phyloP scores from a whole-genome alignment of 2,113 vertebrate species.

The Psilopsiagon aymara region DNA sequence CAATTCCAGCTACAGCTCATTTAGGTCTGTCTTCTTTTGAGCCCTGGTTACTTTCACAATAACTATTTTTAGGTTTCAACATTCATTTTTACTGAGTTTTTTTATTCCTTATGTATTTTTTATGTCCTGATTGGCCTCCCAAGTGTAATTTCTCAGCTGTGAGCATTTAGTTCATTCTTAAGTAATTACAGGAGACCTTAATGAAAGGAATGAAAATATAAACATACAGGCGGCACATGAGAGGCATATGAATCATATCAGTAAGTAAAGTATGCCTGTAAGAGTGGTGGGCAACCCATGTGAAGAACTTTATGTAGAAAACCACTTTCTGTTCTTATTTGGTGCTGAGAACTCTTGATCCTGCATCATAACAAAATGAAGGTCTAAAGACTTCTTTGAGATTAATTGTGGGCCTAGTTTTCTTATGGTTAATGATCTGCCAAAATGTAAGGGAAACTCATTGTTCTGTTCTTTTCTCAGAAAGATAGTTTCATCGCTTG shows the following conservation, averaged over 20 bases:
- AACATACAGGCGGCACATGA: background rate
- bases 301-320: background rate
- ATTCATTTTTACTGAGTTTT: conserved; percentile 2
- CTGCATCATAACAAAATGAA: background rate
- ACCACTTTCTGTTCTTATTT: background rate
- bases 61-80: conserved; percentile 36
- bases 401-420: background rate
- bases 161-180: background rate
- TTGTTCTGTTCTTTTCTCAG: background rate
- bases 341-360: background rate
- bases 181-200: conserved; percentile 12
- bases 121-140: background rate
- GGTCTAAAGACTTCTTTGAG: background rate
- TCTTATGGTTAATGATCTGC: background rate
- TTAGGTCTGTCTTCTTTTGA: conserved; percentile 33
- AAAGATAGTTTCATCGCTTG: background rate
- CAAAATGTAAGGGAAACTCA: background rate
- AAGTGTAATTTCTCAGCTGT: conserved; percentile 10
- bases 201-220: background rate
- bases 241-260: background rate
- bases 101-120: conserved; percentile 35
- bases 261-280: background rate
- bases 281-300: background rate
- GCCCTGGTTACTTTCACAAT: conserved; percentile 34
- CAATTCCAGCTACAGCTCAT: conserved; percentile 31